Percentiles rank a stretch among this genome's conserved stretches.
phyloP scores from a whole-genome alignment of 2,888 invertebrate genomes.

The Chelonus formosanus region DNA sequence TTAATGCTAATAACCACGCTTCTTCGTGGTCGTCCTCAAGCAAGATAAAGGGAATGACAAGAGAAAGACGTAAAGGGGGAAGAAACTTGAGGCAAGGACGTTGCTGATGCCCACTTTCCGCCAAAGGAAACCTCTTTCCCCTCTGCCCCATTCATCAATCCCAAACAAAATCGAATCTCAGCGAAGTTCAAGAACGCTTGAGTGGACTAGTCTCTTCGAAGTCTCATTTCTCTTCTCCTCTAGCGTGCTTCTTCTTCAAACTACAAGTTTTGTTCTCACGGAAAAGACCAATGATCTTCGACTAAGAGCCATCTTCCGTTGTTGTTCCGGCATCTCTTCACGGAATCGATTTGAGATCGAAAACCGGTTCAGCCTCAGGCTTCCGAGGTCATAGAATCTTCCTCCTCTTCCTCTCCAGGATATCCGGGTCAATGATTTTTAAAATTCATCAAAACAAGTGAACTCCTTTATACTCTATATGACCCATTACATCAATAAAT shows the following conservation, averaged over 20 bases:
- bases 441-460: slow-evolving; percentile 3
- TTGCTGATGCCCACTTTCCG: slow-evolving; percentile 38
- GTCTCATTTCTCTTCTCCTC: slow-evolving; percentile 21
- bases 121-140: slow-evolving; percentile 39
- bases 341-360: slow-evolving; percentile 38
- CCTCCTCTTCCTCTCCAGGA: slow-evolving; percentile 32
- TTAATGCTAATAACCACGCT: slow-evolving; percentile 42
- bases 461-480: not conserved
- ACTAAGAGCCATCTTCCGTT: slow-evolving; percentile 29
- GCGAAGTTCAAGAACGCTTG: slow-evolving; percentile 34
- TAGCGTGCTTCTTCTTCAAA: slow-evolving; percentile 10
- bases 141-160: slow-evolving; percentile 44
- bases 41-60: slow-evolving; percentile 27
- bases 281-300: slow-evolving; percentile 32
- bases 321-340: slow-evolving; percentile 42
- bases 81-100: slow-evolving; percentile 39
- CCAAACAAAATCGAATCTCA: slow-evolving; percentile 43
- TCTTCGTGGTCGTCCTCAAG: slow-evolving; percentile 32
- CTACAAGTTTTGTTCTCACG: slow-evolving; percentile 29
- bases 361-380: slow-evolving; percentile 36
- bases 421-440: slow-evolving; percentile 37
- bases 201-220: slow-evolving; percentile 21
- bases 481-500: not conserved
- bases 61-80: slow-evolving; percentile 12
- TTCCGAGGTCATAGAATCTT: slow-evolving; percentile 35